These are phyloP conservation scores for Andrena bucephala DNA, from an alignment of 2,888 invertebrate species.

Conservation along the genomic window DNA sequence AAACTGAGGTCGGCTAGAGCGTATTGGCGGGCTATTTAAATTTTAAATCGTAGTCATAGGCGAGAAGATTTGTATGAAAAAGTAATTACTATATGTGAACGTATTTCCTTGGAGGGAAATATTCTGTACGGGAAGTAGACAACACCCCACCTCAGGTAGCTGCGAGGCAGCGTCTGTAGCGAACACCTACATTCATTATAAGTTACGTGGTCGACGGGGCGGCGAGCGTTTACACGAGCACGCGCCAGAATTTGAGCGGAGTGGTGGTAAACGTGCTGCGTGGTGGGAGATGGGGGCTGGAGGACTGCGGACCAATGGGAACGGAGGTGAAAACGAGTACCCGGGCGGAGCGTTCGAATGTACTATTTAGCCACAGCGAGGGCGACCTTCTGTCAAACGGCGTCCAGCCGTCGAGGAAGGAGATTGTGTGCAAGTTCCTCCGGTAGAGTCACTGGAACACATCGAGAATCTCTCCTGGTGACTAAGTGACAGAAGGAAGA, in stretches of 20 bases:
- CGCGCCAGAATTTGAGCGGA: constrained; percentile 61
- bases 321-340: constrained; percentile 51
- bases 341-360: constrained; percentile 79
- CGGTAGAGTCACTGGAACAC: not conserved
- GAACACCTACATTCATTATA: constrained; percentile 27
- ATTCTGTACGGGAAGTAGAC: too few relatives aligned
- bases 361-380: constrained; percentile 66
- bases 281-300: constrained; percentile 60
- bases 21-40: too few relatives aligned
- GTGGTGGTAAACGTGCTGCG: constrained; percentile 25
- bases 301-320: constrained; percentile 66
- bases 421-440: constrained; percentile 33
- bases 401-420: constrained; percentile 80
- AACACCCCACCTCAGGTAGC: not conserved
- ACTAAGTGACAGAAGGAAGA: constrained; percentile 12
- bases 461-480: constrained; percentile 5
- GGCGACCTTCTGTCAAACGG: constrained; percentile 79
- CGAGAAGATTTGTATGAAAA: too few relatives aligned
- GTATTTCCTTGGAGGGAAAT: not conserved
- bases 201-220: constrained; percentile 48
- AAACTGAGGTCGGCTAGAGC: too few relatives aligned
- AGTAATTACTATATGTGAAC: not conserved
- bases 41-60: too few relatives aligned
- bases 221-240: constrained; percentile 64
- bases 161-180: constrained; percentile 35